Evolutionary conservation across 1,140 invertebrate species (phyloP).

Genomic region (Gryllus bimaculatus): DNA sequence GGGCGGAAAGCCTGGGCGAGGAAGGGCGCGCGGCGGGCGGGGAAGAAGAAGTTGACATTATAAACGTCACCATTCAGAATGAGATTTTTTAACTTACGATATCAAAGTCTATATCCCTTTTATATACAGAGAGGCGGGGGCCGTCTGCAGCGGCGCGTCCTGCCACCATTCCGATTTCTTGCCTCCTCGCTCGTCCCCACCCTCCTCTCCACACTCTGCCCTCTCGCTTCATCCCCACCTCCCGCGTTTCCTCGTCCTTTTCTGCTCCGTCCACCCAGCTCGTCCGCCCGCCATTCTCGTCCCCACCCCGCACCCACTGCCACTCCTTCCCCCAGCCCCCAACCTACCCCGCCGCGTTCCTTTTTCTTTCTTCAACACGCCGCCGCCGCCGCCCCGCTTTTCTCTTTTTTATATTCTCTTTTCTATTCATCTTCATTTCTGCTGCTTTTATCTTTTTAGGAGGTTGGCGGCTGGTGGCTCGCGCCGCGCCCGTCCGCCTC

Average conservation of each 20-base stretch:
- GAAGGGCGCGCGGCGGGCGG: not conserved
- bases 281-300: not conserved
- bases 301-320: not conserved
- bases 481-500: not conserved
- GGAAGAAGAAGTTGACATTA: constrained; percentile 13
- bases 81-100: constrained; percentile 15
- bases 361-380: not conserved
- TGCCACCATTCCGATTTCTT: not conserved
- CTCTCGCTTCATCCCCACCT: not conserved
- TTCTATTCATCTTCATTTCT: constrained; percentile 1
- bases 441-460: not conserved
- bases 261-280: not conserved
- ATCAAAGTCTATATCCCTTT: not conserved
- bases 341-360: not conserved
- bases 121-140: not conserved
- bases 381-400: not conserved
- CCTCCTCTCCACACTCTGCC: not conserved
- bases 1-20: too few species aligned
- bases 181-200: not conserved
- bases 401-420: not conserved
- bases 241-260: not conserved
- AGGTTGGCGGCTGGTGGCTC: not conserved
- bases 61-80: constrained; percentile 14
- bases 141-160: not conserved
- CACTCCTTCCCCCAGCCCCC: too few species aligned